phyloP scores from a whole-genome alignment of 1,140 invertebrate species.

The Gryon sp. region DNA sequence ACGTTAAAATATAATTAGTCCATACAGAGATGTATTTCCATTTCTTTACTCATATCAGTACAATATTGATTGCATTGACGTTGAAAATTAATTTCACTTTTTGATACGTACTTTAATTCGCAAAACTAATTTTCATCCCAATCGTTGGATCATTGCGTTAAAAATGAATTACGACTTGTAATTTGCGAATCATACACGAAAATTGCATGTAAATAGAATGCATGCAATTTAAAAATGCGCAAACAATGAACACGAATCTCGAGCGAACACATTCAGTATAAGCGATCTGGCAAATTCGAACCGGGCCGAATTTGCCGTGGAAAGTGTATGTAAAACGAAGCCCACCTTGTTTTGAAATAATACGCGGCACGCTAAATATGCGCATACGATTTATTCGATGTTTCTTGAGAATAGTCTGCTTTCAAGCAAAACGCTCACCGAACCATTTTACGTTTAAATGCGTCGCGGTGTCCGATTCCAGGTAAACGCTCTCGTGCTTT shows the following conservation, averaged over 20 bases:
- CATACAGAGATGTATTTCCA: no score
- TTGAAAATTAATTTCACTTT: conserved; percentile 25
- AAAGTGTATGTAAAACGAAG: conserved; percentile 65
- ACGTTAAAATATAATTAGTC: no score
- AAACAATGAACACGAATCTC: conserved; percentile 16
- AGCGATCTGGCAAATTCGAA: conserved; percentile 62
- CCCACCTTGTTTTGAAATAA: conserved; percentile 72
- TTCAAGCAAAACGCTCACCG: conserved; percentile 61
- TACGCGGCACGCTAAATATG: conserved; percentile 70
- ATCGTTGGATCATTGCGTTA: conserved; percentile 47
- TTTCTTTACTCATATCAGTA: no score
- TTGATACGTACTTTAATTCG: conserved; percentile 39
- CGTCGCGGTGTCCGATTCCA: conserved; percentile 53
- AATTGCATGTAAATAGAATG: conserved; percentile 54
- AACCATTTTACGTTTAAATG: conserved; percentile 65
- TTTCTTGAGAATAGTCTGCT: conserved; percentile 64
- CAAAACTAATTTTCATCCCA: conserved; percentile 45
- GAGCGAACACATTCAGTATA: conserved; percentile 23
- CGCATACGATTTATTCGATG: conserved; percentile 69
- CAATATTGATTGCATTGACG: no score
- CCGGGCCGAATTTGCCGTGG: conserved; percentile 50
- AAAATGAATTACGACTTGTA: conserved; percentile 51
- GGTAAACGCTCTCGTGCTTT: conserved; percentile 62
- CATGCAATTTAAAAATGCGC: conserved; percentile 41
- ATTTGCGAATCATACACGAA: conserved; percentile 47